Evolutionary conservation across 2,113 vertebrate genomes (phyloP), one percentile per base, ranked within the genome.

Genomic region (Nesoenas mayeri): DNA sequence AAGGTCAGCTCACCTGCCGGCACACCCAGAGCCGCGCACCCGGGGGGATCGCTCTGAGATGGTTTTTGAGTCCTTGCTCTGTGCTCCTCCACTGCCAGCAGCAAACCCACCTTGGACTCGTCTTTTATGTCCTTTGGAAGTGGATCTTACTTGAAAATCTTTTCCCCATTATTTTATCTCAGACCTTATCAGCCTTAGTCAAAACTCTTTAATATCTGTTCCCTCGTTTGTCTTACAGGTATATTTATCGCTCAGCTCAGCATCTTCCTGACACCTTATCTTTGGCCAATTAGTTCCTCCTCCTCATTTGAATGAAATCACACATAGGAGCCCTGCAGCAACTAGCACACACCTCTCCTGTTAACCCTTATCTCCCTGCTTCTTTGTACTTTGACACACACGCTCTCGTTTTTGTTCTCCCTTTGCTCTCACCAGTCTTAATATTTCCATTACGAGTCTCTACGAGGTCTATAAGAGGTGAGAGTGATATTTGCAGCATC

Each of bases 241-340:
- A 26, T 8, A 20, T 75, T 61, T 73, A 18, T 8, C 7, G 50
- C 53, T 40, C 64, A 12, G 65, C 17, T 61, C 2, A 5, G 36
- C 44, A 78, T 38, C 72, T 79, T 65, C 36, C 67, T 3, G 5
- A 74, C n/a, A 60, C 26, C 34, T 89, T 79, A 51, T 44, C 51
- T 65, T 66, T 29, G 5, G 40, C 7, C 47, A 48, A 1, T 69
- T 79, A 44, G 70, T 79, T 74, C 71, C 82, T 93, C 66, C 70
- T 91, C 53, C 85, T 93, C 82, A 61, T 94, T 67, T 87, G 78
- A 89, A 95, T 91, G 38, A 19, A 67, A 48, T 36, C 11, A 25
- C 12, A 24, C 19, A 15, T 4, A 60, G 32, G 19, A 88, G 47
- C 60, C 26, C 85, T 25, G 47, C 42, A 51, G 34, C 57, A 65